phyloP scores from a whole-genome alignment of 2,797 vertebrate genomes.

The Hippocampus kuda region DNA sequence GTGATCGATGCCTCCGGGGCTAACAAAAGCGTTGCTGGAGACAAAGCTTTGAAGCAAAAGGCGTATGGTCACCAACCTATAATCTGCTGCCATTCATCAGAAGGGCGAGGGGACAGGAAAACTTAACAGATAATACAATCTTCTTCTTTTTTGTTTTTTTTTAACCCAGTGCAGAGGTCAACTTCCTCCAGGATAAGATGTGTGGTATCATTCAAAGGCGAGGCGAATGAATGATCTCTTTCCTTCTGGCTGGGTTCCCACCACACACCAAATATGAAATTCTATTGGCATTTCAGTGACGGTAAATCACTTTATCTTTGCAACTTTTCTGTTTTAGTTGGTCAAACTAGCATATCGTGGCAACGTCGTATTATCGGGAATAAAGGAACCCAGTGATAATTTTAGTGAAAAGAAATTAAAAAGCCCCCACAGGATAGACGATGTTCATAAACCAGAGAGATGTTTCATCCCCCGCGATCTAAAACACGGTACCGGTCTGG shows the following conservation, averaged over 20 bases:
- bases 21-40: slow-evolving; percentile 58
- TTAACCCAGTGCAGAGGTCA: slow-evolving; percentile 32
- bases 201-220: slow-evolving; percentile 30
- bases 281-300: not conserved
- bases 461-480: slow-evolving; percentile 49
- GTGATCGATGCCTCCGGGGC: slow-evolving; percentile 54
- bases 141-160: slow-evolving; percentile 30
- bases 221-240: slow-evolving; percentile 28
- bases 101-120: slow-evolving; percentile 43
- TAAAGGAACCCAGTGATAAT: no score
- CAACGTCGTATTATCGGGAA: no score
- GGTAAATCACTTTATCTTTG: not conserved
- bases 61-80: slow-evolving; percentile 53
- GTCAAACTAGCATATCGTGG: not conserved
- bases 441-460: not conserved
- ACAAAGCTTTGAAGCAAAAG: slow-evolving; percentile 52
- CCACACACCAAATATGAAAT: not conserved
- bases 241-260: slow-evolving; percentile 24
- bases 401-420: no score
- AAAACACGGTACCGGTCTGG: slow-evolving; percentile 35
- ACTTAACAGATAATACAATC: slow-evolving; percentile 43
- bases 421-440: not conserved
- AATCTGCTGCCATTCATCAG: slow-evolving; percentile 54
- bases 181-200: slow-evolving; percentile 30
- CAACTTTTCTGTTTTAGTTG: not conserved